phyloP scores from a whole-genome alignment of 1,140 invertebrate species.

The Papilio glaucus region DNA sequence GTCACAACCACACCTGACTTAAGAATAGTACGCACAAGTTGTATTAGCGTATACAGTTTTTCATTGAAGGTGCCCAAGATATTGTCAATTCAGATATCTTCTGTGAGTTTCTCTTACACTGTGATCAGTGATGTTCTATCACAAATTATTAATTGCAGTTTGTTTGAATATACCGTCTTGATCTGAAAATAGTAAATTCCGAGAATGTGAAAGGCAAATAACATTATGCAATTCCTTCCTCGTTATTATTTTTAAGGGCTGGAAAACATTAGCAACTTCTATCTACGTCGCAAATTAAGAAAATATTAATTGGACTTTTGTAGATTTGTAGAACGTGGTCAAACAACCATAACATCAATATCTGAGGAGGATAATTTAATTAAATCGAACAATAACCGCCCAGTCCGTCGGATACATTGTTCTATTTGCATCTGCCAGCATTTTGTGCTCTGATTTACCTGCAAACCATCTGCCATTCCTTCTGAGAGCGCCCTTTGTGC shows the following conservation, averaged over 20 bases:
- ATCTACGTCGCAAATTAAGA: neutral
- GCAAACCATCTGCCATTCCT: constrained; percentile 57
- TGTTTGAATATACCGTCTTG: too few relatives aligned
- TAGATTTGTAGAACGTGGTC: neutral
- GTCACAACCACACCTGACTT: too few relatives aligned
- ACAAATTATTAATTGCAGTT: too few relatives aligned
- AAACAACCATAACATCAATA: neutral
- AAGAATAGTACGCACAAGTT: too few relatives aligned
- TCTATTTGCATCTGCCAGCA: constrained; percentile 61
- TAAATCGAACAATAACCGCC: constrained; percentile 61
- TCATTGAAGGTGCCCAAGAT: too few relatives aligned
- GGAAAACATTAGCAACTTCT: neutral
- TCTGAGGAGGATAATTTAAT: constrained; percentile 64
- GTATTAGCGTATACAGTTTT: too few relatives aligned
- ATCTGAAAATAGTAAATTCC: too few relatives aligned
- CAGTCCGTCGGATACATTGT: constrained; percentile 46
- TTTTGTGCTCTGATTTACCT: constrained; percentile 55
- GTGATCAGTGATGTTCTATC: too few relatives aligned
- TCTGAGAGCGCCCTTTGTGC: constrained; percentile 50
- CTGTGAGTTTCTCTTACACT: too few relatives aligned
- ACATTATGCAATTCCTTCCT: neutral
- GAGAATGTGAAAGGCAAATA: too few relatives aligned
- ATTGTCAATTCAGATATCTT: too few relatives aligned
- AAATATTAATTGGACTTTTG: neutral
- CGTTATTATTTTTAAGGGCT: neutral